These are phyloP conservation scores for Chiloscyllium punctatum DNA, from an alignment of 2,797 vertebrate genomes.

Conservation along the genomic window DNA sequence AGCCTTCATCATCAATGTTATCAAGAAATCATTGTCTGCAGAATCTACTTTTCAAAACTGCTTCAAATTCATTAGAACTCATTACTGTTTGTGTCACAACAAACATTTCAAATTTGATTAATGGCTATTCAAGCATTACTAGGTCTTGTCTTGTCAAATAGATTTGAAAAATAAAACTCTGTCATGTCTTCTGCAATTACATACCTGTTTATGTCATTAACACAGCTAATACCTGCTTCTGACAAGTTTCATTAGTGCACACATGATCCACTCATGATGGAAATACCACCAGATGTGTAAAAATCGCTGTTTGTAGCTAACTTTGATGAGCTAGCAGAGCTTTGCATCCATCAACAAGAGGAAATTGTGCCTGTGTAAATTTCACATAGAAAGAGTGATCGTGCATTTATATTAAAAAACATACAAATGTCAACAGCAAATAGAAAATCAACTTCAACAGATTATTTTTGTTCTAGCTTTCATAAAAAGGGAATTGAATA, in stretches of 20 bases:
- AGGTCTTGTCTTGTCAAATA: neutral
- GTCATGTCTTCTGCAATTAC: neutral
- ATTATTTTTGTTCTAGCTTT: neutral
- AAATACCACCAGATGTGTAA: neutral
- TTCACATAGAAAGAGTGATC: neutral
- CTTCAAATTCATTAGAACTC: neutral
- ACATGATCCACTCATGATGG: neutral
- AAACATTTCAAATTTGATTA: constrained; percentile 17
- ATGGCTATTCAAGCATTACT: neutral
- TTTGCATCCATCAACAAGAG: neutral
- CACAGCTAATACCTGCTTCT: neutral
- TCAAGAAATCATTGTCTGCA: neutral
- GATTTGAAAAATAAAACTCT: neutral
- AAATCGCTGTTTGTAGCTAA: neutral
- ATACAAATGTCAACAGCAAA: neutral
- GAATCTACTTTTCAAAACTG: neutral
- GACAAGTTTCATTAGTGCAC: neutral
- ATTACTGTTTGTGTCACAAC: neutral
- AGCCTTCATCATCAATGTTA: neutral
- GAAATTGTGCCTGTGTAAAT: neutral
- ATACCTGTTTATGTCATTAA: neutral
- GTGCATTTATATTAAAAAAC: neutral
- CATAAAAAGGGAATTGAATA: neutral
- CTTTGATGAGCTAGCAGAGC: neutral
- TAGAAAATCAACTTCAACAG: neutral